phyloP scores from a whole-genome alignment of 2,113 vertebrate species.

The Nicator chloris region DNA sequence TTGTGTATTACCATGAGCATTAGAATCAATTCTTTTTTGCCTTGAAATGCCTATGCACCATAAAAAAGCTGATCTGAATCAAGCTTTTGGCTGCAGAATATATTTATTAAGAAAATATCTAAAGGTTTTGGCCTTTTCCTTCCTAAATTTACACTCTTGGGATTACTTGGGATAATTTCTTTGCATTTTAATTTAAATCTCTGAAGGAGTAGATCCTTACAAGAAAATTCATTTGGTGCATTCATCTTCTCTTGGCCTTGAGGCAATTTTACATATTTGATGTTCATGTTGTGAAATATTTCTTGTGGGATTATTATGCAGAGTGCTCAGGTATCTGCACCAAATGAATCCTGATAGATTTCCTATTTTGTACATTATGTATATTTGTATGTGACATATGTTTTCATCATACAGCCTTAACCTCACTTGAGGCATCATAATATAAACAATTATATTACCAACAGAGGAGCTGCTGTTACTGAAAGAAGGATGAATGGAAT shows the following conservation, averaged over 20 bases:
- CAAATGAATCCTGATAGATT: constrained; percentile 7
- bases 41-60: not conserved
- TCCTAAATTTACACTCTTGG: not conserved
- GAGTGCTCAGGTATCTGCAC: not conserved
- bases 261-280: not conserved
- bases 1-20: not conserved
- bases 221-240: not conserved
- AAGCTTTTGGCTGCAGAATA: not conserved
- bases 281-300: not conserved
- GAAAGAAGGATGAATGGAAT: not conserved
- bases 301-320: not conserved
- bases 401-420: not conserved
- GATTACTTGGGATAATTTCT: not conserved
- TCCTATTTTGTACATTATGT: not conserved
- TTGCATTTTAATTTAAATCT: not conserved
- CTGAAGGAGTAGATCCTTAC: not conserved
- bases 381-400: not conserved
- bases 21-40: not conserved
- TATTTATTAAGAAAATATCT: not conserved
- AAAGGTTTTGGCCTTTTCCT: not conserved
- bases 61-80: not conserved
- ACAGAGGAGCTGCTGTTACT: not conserved
- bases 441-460: not conserved
- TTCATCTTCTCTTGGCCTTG: not conserved
- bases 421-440: not conserved